Base-by-base conservation (phyloP, 1,140 invertebrate genomes). In the Leptopilina clavipes region DNA sequence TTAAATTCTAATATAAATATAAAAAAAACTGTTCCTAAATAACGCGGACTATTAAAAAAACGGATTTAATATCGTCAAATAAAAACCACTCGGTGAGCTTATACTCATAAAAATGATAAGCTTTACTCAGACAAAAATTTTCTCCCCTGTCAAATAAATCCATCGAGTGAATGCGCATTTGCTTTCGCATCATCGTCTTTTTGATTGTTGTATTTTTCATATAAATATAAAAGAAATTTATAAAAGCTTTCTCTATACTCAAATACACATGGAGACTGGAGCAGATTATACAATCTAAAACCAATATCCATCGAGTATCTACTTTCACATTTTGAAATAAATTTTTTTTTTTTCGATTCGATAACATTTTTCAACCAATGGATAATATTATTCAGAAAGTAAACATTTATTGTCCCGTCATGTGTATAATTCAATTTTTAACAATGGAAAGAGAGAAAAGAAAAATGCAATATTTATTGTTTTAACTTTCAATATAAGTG, bases 391-490 rank as follows among this genome's bases (percentile, higher is more conserved):
- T 45, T 45, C 1, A 1, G 9, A 52, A 52, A 52, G n/a, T 52
- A 52, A 52, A 52, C n/a, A 52, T 52, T 52, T 52, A 52, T 52
- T 52, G 48, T 52, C 45, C 12, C n/a, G 12, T 48, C 45, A 48
- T 12, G 45, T 5, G 11, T 48, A n/a, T 12, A 48, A 48, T 48
- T n/a, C 45, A 52, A 52, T 52, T 52, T 3, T 5, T 8, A 6
- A 17, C 48, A 52, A 52, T 17, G n/a, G 6, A 52, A 52, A 17
- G 45, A n/a, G 14, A n/a, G 14, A 17, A 17, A n/a, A 52, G n/a
- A 52, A 52, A 3, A 52, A 52, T 17, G 12, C 48, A 52, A 52
- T 52, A 52, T 52, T 17, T 52, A 17, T 52, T 31, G 25, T 31
- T 31, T 31, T 31, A 31, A 31, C 25, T 31, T 31, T 31, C 25